phyloP scores from a whole-genome alignment of 2,888 invertebrate species.

The Malthinus flaveolus region DNA sequence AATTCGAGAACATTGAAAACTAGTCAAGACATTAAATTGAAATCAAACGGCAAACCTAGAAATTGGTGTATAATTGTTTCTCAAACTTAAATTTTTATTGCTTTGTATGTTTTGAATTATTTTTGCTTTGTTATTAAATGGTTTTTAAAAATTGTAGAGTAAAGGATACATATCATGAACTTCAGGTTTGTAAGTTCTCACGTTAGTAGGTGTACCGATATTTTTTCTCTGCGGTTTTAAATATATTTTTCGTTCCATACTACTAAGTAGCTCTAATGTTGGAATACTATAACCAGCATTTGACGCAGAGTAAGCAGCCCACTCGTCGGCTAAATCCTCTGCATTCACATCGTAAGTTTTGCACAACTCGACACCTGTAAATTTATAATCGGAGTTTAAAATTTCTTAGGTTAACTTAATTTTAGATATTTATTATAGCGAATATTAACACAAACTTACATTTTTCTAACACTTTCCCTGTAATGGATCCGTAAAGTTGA shows the following conservation, averaged over 20 bases:
- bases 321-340: conserved; percentile 74
- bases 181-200: not conserved
- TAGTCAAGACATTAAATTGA: too few relatives aligned
- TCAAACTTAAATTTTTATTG: too few relatives aligned
- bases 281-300: conserved; percentile 65
- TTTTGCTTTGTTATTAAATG: not conserved
- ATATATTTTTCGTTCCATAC: conserved; percentile 69
- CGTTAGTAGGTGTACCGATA: conserved; percentile 8
- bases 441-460: conserved; percentile 55
- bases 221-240: conserved; percentile 47
- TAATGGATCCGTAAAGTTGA: conserved; percentile 48
- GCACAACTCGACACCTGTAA: conserved; percentile 66
- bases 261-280: conserved; percentile 61
- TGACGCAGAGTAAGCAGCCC: conserved; percentile 77
- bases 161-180: conserved; percentile 18
- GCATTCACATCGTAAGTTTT: conserved; percentile 65
- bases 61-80: too few relatives aligned
- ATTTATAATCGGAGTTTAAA: conserved; percentile 1
- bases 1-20: too few relatives aligned
- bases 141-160: not conserved
- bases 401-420: not conserved
- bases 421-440: not conserved
- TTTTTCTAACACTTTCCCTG: conserved; percentile 60
- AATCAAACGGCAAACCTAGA: too few relatives aligned
- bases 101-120: too few relatives aligned